These are phyloP conservation scores for Paedocypris sp. DNA, from an alignment of 2,113 vertebrate genomes.

Conservation along the genomic window DNA sequence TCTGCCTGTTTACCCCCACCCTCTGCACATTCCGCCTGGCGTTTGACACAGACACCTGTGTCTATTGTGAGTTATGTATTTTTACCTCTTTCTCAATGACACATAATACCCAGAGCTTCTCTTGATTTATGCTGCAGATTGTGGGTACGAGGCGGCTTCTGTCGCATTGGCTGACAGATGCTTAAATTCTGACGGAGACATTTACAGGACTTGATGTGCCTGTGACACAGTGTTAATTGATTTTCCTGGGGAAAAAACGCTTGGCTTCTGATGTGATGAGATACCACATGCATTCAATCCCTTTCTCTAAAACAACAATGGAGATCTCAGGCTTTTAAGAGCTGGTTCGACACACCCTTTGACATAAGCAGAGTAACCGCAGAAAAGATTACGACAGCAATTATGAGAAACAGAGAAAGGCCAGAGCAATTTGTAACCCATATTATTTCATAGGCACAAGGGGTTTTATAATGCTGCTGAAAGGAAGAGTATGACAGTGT, in stretches of 20 bases:
- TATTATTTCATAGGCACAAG: conserved; percentile 45
- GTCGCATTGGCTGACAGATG: conserved; percentile 37
- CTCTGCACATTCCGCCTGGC: too few species aligned
- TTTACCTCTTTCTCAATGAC: conserved; percentile 38
- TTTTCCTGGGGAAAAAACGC: conserved; percentile 8
- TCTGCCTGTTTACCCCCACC: too few species aligned
- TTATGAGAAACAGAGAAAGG: conserved; percentile 39
- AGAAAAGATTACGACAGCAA: conserved; percentile 32
- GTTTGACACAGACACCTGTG: conserved; percentile 39
- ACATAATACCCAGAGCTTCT: conserved; percentile 37
- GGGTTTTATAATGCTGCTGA: conserved; percentile 40
- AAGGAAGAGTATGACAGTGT: conserved; percentile 30
- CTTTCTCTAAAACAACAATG: conserved; percentile 4
- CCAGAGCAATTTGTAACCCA: conserved; percentile 38
- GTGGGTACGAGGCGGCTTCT: conserved; percentile 33
- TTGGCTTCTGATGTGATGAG: background rate
- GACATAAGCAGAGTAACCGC: conserved; percentile 5
- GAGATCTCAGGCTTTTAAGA: conserved; percentile 14
- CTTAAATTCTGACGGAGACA: conserved; percentile 17
- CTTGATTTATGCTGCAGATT: conserved; percentile 37
- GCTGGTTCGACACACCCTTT: background rate
- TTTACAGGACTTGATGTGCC: background rate
- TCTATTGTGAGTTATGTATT: conserved; percentile 45
- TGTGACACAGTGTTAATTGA: conserved; percentile 3
- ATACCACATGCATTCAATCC: background rate